These are phyloP conservation scores for Yasuhikotakia modesta DNA, from an alignment of 2,797 vertebrate species.

Conservation along the genomic window DNA sequence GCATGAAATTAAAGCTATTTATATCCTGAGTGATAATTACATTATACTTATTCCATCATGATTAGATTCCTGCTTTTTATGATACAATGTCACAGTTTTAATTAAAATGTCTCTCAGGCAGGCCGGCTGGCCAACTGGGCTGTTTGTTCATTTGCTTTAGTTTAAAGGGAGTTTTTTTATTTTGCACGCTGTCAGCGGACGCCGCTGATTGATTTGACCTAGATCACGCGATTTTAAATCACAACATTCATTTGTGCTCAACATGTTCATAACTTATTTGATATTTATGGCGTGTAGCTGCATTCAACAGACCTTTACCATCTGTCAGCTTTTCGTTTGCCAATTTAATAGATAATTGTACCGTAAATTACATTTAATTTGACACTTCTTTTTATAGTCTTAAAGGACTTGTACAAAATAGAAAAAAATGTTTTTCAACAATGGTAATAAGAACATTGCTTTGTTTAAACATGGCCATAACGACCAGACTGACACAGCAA, in stretches of 20 bases:
- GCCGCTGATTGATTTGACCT: conserved; percentile 58
- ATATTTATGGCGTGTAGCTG: conserved; percentile 43
- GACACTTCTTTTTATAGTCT: background rate
- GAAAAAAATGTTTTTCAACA: background rate
- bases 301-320: conserved; percentile 39
- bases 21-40: conserved; percentile 78
- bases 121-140: conserved; percentile 61
- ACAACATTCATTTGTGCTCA: conserved; percentile 61
- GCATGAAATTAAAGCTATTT: conserved; percentile 81
- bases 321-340: conserved; percentile 50
- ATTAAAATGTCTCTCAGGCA: conserved; percentile 74
- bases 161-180: conserved; percentile 53
- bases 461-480: background rate
- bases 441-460: background rate
- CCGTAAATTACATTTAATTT: conserved; percentile 26
- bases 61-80: conserved; percentile 77
- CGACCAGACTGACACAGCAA: no score
- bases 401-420: background rate
- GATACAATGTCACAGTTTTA: conserved; percentile 77
- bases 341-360: conserved; percentile 36
- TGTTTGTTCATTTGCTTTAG: conserved; percentile 68
- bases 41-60: conserved; percentile 77
- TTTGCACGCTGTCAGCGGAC: conserved; percentile 58
- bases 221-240: conserved; percentile 56
- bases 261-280: conserved; percentile 62